Conservation (phyloP, 2,113 vertebrate species). For the Corvus moneduloides region DNA sequence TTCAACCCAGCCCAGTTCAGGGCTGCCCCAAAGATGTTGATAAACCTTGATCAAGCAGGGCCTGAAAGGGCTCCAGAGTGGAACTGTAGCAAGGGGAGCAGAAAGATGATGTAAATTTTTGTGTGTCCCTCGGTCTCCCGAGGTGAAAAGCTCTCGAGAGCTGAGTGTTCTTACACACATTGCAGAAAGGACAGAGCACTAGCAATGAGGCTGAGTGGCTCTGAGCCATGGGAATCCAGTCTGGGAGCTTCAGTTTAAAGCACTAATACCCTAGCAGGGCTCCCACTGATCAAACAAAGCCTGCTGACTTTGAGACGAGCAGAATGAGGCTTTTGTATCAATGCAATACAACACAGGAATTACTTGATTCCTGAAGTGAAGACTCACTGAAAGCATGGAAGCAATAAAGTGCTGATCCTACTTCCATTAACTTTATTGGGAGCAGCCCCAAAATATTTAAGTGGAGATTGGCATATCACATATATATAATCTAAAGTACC, state of each 20-base stretch:
- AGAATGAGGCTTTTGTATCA: conserved; percentile 9
- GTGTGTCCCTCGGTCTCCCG: not conserved
- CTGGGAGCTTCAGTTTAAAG: not conserved
- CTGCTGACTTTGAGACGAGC: not conserved
- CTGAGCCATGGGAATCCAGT: not conserved
- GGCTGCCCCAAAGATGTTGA: not conserved
- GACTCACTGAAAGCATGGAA: not conserved
- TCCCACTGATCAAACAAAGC: not conserved
- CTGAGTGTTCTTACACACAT: not conserved
- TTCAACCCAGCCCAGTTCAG: fast-evolving
- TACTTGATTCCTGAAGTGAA: not conserved
- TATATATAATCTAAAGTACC: conserved; percentile 47
- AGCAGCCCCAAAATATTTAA: conserved; percentile 53
- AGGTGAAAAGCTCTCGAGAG: not conserved
- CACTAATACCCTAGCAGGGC: not conserved
- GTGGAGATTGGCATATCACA: conserved; percentile 40
- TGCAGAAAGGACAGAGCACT: not conserved
- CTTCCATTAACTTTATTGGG: conserved; percentile 65
- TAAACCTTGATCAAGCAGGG: not conserved
- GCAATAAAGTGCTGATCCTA: conserved; percentile 48
- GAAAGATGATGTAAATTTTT: not conserved
- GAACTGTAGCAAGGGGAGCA: not conserved
- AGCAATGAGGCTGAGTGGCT: not conserved
- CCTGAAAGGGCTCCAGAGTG: not conserved
- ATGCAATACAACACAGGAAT: not conserved